phyloP scores from a whole-genome alignment of 2,797 vertebrate species.

The Spatula clypeata region DNA sequence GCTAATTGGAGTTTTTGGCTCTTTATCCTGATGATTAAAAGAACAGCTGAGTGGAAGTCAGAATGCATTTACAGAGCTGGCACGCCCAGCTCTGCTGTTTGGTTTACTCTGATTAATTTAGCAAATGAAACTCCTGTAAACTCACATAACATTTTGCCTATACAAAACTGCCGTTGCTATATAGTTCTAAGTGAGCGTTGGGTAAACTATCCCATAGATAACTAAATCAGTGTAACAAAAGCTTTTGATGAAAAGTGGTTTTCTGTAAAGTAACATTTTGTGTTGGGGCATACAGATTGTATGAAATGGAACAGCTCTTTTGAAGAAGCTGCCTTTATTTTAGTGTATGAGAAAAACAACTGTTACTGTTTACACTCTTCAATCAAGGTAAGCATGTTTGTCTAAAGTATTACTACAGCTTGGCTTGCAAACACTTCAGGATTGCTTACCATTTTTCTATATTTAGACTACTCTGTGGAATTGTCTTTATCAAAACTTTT shows the following conservation, averaged over 20 bases:
- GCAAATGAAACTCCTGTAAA: constrained; percentile 12
- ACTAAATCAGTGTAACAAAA: neutral
- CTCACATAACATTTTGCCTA: neutral
- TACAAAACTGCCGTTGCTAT: neutral
- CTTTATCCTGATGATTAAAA: constrained; percentile 67
- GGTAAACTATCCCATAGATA: constrained; percentile 25
- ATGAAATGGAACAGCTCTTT: neutral
- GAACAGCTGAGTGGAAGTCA: constrained; percentile 58
- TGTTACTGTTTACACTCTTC: constrained; percentile 24
- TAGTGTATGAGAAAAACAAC: constrained; percentile 39
- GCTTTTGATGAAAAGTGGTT: neutral
- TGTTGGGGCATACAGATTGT: neutral
- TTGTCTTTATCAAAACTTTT: constrained; percentile 46
- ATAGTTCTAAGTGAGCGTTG: neutral
- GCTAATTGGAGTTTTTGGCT: constrained; percentile 4
- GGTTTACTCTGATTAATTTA: constrained; percentile 60
- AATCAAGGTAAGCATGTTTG: constrained; percentile 49
- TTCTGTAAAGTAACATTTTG: neutral
- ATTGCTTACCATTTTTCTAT: constrained; percentile 1
- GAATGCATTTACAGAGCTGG: constrained; percentile 19
- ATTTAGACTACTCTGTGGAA: neutral
- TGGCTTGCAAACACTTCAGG: constrained; percentile 9
- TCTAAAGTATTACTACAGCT: constrained; percentile 46
- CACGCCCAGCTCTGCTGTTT: constrained; percentile 46
- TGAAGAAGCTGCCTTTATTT: constrained; percentile 42